A percentile compares a stretch with the other conserved stretches of the same genome.
These are phyloP conservation scores for Oligia latruncula DNA, from an alignment of 2,888 invertebrate genomes.

Conservation along the genomic window DNA sequence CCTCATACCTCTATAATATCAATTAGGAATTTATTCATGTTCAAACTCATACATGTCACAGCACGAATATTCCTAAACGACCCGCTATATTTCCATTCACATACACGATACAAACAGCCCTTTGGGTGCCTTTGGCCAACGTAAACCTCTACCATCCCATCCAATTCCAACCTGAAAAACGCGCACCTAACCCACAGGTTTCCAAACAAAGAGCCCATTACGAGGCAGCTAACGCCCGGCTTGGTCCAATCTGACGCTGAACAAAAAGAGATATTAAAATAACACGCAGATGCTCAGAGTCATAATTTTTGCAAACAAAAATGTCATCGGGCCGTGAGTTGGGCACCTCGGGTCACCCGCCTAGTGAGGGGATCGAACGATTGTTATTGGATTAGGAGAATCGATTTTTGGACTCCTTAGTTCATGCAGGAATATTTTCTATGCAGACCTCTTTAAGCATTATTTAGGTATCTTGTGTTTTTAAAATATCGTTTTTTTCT, in stretches of 20 bases:
- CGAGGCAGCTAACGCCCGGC: slow-evolving; percentile 56
- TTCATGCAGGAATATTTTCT: background rate
- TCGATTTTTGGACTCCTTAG: slow-evolving; percentile 23
- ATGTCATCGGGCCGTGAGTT: slow-evolving; percentile 68
- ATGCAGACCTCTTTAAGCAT: background rate
- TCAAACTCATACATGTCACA: background rate
- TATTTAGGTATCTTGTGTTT: background rate
- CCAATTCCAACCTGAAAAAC: slow-evolving; percentile 30
- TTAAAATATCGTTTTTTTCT: background rate
- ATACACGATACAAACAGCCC: background rate
- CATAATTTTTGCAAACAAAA: slow-evolving; percentile 73
- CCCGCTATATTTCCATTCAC: background rate
- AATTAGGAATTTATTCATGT: background rate
- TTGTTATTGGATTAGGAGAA: slow-evolving; percentile 24
- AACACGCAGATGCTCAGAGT: slow-evolving; percentile 60
- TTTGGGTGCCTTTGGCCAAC: background rate
- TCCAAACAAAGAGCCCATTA: slow-evolving; percentile 58
- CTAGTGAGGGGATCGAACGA: slow-evolving; percentile 52
- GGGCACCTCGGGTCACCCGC: slow-evolving; percentile 64
- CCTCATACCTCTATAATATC: too few species aligned
- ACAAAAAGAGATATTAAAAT: slow-evolving; percentile 66
- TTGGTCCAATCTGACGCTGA: slow-evolving; percentile 61
- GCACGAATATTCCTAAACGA: background rate
- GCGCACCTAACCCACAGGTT: slow-evolving; percentile 17
- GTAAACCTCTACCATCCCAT: slow-evolving; percentile 15